Evolutionary conservation across 2,888 invertebrate genomes (phyloP).

Genomic region (Athetis lepigone): DNA sequence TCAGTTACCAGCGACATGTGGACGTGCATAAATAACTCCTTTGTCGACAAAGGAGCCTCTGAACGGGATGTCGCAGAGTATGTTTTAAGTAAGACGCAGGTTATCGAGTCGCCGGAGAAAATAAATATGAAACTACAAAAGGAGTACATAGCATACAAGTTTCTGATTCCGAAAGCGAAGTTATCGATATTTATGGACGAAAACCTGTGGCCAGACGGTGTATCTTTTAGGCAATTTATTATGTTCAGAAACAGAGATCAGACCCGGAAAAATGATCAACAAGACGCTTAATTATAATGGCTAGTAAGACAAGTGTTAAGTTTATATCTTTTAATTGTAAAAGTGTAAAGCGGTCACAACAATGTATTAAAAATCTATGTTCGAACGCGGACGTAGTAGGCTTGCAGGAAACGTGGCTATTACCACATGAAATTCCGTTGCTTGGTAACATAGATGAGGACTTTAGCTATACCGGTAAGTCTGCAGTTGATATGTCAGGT

Average conservation of each 20-base stretch:
- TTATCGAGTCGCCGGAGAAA: not conserved
- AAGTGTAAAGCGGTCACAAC: slow-evolving; percentile 4
- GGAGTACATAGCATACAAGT: not conserved
- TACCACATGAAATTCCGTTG: slow-evolving; percentile 2
- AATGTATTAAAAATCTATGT: slow-evolving; percentile 5
- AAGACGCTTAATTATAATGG: not conserved
- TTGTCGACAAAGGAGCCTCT: not conserved
- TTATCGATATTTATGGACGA: not conserved
- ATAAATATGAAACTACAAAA: not conserved
- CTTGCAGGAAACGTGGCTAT: not conserved
- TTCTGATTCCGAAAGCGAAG: not conserved
- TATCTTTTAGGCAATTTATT: slow-evolving; percentile 2
- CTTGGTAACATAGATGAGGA: slow-evolving; percentile 8
- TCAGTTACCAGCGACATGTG: no score
- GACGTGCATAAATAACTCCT: no score
- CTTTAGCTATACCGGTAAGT: slow-evolving; percentile 17
- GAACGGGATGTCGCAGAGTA: not conserved
- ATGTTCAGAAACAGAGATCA: slow-evolving; percentile 1
- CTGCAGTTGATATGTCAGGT: slow-evolving; percentile 6
- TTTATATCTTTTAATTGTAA: slow-evolving; percentile 14
- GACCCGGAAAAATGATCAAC: slow-evolving; percentile 4
- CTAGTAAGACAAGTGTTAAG: slow-evolving; percentile 6
- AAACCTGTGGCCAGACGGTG: not conserved
- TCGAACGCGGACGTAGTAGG: not conserved
- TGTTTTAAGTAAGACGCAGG: not conserved